Percentiles rank a stretch among this genome's conserved stretches.
Conservation (phyloP, 2,888 invertebrate species). For the Ptycholaimellus sp. region DNA sequence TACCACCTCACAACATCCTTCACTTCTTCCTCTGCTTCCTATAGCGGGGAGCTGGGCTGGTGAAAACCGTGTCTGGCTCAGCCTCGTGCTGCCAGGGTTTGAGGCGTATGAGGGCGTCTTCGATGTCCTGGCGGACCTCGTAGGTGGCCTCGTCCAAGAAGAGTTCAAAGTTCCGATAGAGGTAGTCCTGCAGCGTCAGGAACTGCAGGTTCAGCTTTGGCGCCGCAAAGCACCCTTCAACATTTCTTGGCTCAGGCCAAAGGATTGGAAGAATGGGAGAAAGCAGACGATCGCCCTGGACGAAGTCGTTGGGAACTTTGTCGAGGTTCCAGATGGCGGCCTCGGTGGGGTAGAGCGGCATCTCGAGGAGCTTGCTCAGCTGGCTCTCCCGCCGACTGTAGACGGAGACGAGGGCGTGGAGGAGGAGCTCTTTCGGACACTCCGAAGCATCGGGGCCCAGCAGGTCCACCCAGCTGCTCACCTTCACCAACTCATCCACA, state of each 20-base stretch:
- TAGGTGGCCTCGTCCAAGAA: conserved; percentile 92
- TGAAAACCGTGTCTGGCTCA: no score
- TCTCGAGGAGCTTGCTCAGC: conserved; percentile 73
- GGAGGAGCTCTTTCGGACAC: no score
- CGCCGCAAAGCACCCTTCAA: conserved; percentile 44
- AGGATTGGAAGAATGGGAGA: neutral
- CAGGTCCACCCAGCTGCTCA: conserved; percentile 48
- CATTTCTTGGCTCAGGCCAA: neutral
- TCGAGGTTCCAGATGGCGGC: conserved; percentile 97
- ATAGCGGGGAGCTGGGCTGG: no score
- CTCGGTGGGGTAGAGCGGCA: conserved; percentile 95
- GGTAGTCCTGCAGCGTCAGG: conserved; percentile 84
- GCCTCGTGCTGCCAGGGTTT: conserved; percentile 60
- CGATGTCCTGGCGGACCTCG: conserved; percentile 68
- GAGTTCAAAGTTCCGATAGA: conserved; percentile 81
- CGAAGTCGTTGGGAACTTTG: conserved; percentile 82
- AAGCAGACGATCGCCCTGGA: no score
- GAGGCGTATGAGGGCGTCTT: conserved; percentile 76
- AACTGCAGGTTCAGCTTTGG: conserved; percentile 95
- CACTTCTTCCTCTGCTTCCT: no score
- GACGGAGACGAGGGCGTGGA: no score
- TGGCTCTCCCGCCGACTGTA: conserved; percentile 29
- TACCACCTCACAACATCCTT: conserved; percentile 31
- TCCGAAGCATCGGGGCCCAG: no score
- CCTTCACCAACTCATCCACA: no score